Evolutionary conservation across 2,888 invertebrate species (phyloP).

Genomic region (Tolmerus cingulatus): DNA sequence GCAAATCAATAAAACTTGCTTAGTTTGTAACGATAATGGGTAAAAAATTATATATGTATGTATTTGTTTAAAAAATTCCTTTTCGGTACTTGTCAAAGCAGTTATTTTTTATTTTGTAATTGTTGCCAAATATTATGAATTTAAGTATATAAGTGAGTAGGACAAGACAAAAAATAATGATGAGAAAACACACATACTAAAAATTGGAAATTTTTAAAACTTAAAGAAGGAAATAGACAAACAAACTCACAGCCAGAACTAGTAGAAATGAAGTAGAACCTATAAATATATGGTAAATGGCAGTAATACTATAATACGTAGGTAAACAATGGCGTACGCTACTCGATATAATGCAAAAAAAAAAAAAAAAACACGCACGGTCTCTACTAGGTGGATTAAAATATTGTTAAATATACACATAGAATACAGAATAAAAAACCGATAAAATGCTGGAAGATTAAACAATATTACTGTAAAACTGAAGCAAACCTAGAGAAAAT

Average conservation of each 20-base stretch:
- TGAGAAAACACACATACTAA: not conserved
- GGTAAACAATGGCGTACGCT: not conserved
- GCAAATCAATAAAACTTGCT: constrained; percentile 28
- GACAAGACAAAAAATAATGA: constrained; percentile 74
- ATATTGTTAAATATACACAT: constrained; percentile 34
- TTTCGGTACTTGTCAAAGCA: constrained; percentile 25
- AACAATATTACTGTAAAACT: constrained; percentile 20
- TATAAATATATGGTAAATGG: constrained; percentile 18
- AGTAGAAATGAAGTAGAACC: constrained; percentile 23
- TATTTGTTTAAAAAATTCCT: constrained; percentile 11
- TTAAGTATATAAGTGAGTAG: constrained; percentile 52
- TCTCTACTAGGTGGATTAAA: constrained; percentile 29
- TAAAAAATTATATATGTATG: not conserved
- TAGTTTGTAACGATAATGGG: constrained; percentile 20
- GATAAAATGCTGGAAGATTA: not conserved
- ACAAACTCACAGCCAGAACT: not conserved
- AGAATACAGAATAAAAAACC: constrained; percentile 24
- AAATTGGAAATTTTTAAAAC: not conserved
- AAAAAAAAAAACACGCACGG: constrained; percentile 32
- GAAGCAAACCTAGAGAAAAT: constrained; percentile 8
- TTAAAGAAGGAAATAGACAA: constrained; percentile 6
- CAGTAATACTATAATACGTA: constrained; percentile 21
- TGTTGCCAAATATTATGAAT: constrained; percentile 49
- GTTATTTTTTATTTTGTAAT: constrained; percentile 42
- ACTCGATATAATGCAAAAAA: not conserved